Base-by-base conservation (phyloP, 1,140 invertebrate species). In the Scylla paramamosain region DNA sequence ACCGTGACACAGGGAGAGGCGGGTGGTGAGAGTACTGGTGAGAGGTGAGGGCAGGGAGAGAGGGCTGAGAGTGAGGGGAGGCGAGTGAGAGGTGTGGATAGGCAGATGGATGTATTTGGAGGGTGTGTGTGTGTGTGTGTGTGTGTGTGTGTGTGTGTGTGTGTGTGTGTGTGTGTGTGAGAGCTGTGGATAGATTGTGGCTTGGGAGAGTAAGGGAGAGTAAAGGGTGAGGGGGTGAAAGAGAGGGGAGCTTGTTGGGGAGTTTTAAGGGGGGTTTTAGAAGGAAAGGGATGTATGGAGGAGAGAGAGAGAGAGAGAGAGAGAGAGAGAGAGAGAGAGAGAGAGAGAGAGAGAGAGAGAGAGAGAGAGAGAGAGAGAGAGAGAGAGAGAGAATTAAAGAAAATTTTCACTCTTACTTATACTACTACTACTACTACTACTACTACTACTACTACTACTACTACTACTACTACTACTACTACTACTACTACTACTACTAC, bases 401-500 rank as follows among this genome's bases (percentile, higher is more conserved):
- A 77, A n/a, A n/a, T n/a, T n/a, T n/a, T n/a, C n/a, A n/a, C 88
- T 89, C 10, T 46, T 25, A 88, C 31, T 46, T 0, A 1, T 59
- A 91, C 45, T 31, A 52, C n/a, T 31, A 52, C 89, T 91, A 52
- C 89, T 91, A 91, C 89, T 91, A 52, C 89, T 48, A 91, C 46
- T 91, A 91, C 45, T 52, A 91, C 45, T 91, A 52, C 89, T 91
- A 91, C 89, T 91, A 91, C 89, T 91, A 59, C 89, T 59, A 52
- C 89, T 59, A 91, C 89, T n/a, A 91, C 45, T n/a, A 52, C 28
- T 59, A 59, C 89, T 59, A 28, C 46, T 91, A 48, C 89, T 31
- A 39, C 88, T 90, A 39, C 88, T 90, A 45, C 32, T 90, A 45
- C 88, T 45, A 45, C 31, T 90, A 90, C 29, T 90, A 90, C 88